phyloP scores from a whole-genome alignment of 1,140 invertebrate species.

The Zaprionus gabonicus region DNA sequence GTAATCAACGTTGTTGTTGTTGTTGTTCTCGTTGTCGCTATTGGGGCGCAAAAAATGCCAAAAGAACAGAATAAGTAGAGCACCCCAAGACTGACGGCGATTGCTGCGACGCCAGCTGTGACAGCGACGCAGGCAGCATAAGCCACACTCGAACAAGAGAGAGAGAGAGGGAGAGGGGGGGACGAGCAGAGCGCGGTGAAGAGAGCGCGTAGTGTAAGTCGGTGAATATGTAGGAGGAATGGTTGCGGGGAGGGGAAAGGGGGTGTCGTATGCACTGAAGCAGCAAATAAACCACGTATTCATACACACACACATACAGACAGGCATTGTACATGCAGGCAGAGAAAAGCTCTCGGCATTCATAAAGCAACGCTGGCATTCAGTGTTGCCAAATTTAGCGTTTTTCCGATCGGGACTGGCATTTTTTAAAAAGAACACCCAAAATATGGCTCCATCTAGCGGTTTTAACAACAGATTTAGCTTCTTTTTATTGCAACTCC shows the following conservation, averaged over 20 bases:
- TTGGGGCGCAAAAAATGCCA: slow-evolving; percentile 69
- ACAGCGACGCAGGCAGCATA: slow-evolving; percentile 14
- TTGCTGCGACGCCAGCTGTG: slow-evolving; percentile 59
- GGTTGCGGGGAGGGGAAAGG: not conserved
- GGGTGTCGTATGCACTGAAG: slow-evolving; percentile 72
- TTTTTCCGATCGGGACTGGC: no score
- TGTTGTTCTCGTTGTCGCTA: slow-evolving; percentile 63
- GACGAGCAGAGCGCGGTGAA: not conserved
- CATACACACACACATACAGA: slow-evolving; percentile 52
- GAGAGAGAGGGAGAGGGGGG: not conserved
- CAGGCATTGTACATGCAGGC: slow-evolving; percentile 28
- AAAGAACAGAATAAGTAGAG: slow-evolving; percentile 79
- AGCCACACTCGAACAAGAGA: not conserved
- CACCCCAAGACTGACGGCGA: slow-evolving; percentile 60
- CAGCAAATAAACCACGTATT: slow-evolving; percentile 80
- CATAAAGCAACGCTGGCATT: slow-evolving; percentile 32
- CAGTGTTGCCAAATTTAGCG: no score
- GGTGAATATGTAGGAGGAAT: slow-evolving; percentile 10
- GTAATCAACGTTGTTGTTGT: slow-evolving; percentile 73
- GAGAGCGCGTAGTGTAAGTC: slow-evolving; percentile 5
- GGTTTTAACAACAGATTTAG: no score
- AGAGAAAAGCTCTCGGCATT: slow-evolving; percentile 39
- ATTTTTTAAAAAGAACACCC: no score
- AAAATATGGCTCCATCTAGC: no score
- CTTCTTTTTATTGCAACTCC: no score